These are phyloP conservation scores for Achlya flavicornis DNA, from an alignment of 2,888 invertebrate species.

Conservation along the genomic window DNA sequence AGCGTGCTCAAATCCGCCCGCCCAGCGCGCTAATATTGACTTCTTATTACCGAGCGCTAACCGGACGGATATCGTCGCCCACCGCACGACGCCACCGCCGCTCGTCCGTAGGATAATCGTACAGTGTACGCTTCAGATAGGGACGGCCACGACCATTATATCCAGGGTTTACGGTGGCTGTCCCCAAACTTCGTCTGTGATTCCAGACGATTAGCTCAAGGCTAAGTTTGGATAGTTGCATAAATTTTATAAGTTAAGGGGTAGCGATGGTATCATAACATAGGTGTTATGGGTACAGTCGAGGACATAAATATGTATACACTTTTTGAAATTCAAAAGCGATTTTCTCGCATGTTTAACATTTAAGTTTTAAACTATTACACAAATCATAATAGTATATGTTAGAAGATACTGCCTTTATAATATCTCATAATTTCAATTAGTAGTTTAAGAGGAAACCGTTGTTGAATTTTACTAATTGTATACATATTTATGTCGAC, in stretches of 20 bases:
- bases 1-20: conserved; percentile 49
- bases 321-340: too few species aligned
- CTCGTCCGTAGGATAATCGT: conserved; percentile 43
- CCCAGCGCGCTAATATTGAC: conserved; percentile 76
- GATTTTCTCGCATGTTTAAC: too few species aligned
- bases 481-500: too few species aligned
- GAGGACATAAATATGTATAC: too few species aligned
- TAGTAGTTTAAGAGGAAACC: too few species aligned
- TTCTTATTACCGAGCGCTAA: conserved; percentile 66
- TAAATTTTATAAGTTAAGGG: conserved; percentile 7
- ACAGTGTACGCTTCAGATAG: conserved; percentile 46
- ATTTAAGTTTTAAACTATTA: too few species aligned
- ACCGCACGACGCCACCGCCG: conserved; percentile 38
- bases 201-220: conserved; percentile 23
- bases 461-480: too few species aligned
- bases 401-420: too few species aligned
- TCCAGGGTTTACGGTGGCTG: conserved; percentile 8
- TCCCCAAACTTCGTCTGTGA: conserved; percentile 5
- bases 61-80: conserved; percentile 47
- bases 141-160: conserved; percentile 28
- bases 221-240: conserved; percentile 20
- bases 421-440: too few species aligned
- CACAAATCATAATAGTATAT: too few species aligned
- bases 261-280: conserved; percentile 23
- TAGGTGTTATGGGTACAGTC: conserved; percentile 4